Conservation (phyloP, 2,113 vertebrate genomes). For the Corynorhinus townsendii region DNA sequence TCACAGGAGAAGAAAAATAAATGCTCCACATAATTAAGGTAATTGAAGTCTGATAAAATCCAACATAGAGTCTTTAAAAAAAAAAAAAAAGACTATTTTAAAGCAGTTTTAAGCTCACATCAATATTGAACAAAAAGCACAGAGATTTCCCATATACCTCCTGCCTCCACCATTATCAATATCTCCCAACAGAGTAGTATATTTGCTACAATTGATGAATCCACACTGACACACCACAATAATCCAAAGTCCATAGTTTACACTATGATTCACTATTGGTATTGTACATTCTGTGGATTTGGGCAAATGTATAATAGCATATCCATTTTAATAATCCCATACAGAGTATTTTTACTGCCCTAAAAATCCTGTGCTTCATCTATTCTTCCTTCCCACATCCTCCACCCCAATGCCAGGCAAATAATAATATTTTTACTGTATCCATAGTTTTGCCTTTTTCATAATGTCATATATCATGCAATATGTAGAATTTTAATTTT, state of each 20-base stretch:
- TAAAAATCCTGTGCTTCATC: neutral
- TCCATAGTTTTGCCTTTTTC: neutral
- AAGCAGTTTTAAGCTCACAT: neutral
- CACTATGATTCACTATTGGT: neutral
- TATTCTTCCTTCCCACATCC: neutral
- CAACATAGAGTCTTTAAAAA: neutral
- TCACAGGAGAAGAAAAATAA: neutral
- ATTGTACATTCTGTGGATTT: neutral
- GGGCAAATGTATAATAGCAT: neutral
- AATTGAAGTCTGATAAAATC: neutral
- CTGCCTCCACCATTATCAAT: neutral
- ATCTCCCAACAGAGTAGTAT: neutral
- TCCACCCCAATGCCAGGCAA: neutral
- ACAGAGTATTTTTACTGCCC: neutral
- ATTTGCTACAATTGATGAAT: neutral
- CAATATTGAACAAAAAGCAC: neutral
- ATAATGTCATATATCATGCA: neutral
- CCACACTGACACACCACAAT: neutral
- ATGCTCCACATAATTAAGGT: neutral
- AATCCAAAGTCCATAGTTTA: neutral
- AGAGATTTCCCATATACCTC: neutral
- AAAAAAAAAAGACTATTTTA: neutral
- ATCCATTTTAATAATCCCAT: neutral
- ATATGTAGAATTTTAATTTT: neutral
- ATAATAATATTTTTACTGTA: neutral